These are phyloP conservation scores for Porites lutea DNA, from an alignment of 64 coral and sea anemone species.

Conservation along the genomic window DNA sequence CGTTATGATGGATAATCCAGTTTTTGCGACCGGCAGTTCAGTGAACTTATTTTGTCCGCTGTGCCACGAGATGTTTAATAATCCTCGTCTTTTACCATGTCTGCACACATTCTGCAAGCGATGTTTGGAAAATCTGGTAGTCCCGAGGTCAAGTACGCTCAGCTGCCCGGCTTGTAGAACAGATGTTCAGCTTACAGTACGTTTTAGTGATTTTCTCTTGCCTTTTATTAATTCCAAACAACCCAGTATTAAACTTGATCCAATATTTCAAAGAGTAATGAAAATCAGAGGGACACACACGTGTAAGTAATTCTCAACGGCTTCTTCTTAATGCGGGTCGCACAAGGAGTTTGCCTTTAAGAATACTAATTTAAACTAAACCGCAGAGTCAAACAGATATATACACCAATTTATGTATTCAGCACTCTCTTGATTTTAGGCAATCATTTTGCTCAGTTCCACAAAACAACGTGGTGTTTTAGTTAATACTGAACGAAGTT, in stretches of 20 bases:
- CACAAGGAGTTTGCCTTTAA: too few species aligned
- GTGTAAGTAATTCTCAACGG: not conserved
- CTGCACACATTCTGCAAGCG: slow-evolving; percentile 97
- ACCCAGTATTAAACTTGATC: too few species aligned
- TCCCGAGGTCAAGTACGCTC: slow-evolving; percentile 81
- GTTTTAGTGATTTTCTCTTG: not conserved
- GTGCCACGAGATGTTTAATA: slow-evolving; percentile 87
- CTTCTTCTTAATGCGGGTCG: not conserved
- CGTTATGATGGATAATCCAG: slow-evolving; percentile 65
- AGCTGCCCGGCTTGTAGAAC: slow-evolving; percentile 91
- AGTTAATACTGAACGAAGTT: too few species aligned
- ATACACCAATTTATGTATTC: not conserved
- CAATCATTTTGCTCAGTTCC: too few species aligned
- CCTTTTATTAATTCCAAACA: too few species aligned
- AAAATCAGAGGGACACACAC: too few species aligned
- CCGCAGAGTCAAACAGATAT: not conserved
- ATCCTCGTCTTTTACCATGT: slow-evolving; percentile 91
- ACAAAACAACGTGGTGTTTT: too few species aligned
- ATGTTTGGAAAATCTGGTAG: slow-evolving; percentile 93
- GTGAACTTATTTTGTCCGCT: slow-evolving; percentile 92
- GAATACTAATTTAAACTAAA: not conserved
- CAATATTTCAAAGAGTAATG: too few species aligned
- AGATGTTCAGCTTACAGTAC: slow-evolving; percentile 87
- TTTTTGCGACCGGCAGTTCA: slow-evolving; percentile 64
- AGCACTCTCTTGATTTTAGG: too few species aligned